Evolutionary conservation across 2,113 vertebrate species (phyloP).

Genomic region (Urocitellus parryii): DNA sequence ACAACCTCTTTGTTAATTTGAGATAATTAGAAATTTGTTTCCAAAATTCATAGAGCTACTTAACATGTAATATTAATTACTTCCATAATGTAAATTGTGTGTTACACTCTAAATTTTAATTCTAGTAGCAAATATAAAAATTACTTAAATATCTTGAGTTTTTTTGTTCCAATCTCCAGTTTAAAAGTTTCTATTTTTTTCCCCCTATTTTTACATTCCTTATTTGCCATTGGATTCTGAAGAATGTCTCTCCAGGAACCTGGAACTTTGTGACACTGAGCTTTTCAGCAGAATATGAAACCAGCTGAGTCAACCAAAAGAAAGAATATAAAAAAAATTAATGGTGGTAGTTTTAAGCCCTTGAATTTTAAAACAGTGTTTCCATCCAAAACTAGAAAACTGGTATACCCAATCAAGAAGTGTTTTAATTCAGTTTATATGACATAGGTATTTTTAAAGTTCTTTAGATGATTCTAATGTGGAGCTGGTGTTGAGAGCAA

Average conservation of each 20-base stretch:
- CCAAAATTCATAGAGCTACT: not conserved
- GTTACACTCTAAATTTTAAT: not conserved
- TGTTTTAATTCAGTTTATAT: not conserved
- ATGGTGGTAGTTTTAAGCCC: not conserved
- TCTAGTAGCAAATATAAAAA: not conserved
- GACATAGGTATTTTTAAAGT: not conserved
- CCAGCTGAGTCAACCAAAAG: not conserved
- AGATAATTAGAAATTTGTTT: not conserved
- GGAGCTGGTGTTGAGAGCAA: not conserved
- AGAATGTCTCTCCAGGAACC: not conserved
- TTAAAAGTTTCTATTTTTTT: not conserved
- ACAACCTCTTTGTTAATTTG: not conserved
- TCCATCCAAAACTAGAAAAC: not conserved
- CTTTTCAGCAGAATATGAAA: not conserved
- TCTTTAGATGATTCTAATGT: not conserved
- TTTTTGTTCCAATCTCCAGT: not conserved
- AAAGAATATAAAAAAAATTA: not conserved
- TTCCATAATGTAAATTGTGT: not conserved
- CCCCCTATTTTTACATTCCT: not conserved
- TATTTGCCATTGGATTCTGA: not conserved
- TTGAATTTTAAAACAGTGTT: not conserved
- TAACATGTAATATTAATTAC: too few species aligned
- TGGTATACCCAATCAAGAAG: not conserved
- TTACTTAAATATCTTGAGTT: not conserved
- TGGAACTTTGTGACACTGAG: not conserved